Base-by-base conservation (phyloP, 2,113 vertebrate genomes). In the Gulo gulo region DNA sequence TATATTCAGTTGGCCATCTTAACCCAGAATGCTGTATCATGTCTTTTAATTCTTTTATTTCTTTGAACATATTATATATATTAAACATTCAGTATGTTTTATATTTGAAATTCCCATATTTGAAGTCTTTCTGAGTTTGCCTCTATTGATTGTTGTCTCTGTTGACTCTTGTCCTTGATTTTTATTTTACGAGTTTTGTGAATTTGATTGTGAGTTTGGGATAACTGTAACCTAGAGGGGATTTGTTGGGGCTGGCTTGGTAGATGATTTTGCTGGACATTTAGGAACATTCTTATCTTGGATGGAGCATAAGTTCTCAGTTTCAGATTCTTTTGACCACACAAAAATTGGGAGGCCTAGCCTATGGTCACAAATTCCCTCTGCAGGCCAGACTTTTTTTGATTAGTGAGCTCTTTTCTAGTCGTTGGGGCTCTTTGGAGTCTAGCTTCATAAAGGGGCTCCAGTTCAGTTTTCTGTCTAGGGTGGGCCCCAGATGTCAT, bases 1-100 rank as follows among this genome's bases (percentile, higher is more conserved):
- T 29, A 10, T 71, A 65, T 81, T 82, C 34, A 88, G 23, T 39
- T 15, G 57, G 14, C 57, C 24, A 11, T 69, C 34, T 76, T 93
- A 83, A 74, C 31, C 24, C 14, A 31, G 36, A 89, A 29, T 6
- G 9, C 15, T 24, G 12, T 45, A 42, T 80, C 11, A 23, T 63
- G 73, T 80, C 26, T 65, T 91, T 91, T 50, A 73, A 71, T 94
- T 94, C 2, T 88, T 83, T 88, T 39, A 63, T 71, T 82, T 95
- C 7, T 71, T 92, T 42, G 52, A n/a, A 31, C 4, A 31, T 85
- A 42, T 45, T 79, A 34, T 29, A 4, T 74, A 29, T n/a, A 84
- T 61, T 50, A 45, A 91, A 52, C 39, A 84, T 69, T 61, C 63
- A 36, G 16, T 52, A 52, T 83, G 59, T 42, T 47, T 42, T 65